Percentiles rank a stretch among this genome's conserved stretches.
Evolutionary conservation across 1,140 invertebrate genomes (phyloP).

Genomic region (Cyclina sinensis): DNA sequence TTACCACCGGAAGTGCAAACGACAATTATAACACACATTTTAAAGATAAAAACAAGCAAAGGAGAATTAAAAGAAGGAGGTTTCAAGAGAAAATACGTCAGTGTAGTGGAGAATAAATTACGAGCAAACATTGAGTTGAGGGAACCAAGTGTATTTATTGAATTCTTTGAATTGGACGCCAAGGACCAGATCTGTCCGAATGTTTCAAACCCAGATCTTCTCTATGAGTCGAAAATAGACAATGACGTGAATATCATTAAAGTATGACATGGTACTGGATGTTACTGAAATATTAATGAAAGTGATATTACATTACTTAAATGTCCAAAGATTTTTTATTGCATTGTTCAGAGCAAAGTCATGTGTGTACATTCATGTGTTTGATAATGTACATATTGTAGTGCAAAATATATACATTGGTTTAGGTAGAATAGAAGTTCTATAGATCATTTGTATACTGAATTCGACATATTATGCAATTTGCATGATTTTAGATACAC

Average conservation of each 20-base stretch:
- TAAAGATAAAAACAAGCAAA: background rate
- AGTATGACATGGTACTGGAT: background rate
- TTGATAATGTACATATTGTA: no score
- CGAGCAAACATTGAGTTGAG: background rate
- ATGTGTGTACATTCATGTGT: no score
- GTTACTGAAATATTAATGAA: no score
- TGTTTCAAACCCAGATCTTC: background rate
- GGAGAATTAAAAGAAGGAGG: background rate
- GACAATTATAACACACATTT: background rate
- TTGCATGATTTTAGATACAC: no score
- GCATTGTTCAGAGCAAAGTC: no score
- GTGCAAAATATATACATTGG: no score
- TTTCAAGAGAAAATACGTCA: constrained; percentile 14
- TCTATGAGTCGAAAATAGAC: constrained; percentile 22
- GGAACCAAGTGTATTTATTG: constrained; percentile 29
- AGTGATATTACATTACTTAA: no score
- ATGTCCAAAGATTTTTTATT: no score
- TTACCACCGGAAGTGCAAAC: background rate
- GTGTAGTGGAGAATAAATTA: constrained; percentile 12
- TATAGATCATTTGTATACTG: no score
- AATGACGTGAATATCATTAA: constrained; percentile 28
- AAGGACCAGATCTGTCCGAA: constrained; percentile 12
- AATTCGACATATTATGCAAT: no score
- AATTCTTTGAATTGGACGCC: constrained; percentile 27
- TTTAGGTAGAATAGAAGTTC: no score